Conservation (phyloP, 2,888 invertebrate species). For the Agriopis aurantiaria region DNA sequence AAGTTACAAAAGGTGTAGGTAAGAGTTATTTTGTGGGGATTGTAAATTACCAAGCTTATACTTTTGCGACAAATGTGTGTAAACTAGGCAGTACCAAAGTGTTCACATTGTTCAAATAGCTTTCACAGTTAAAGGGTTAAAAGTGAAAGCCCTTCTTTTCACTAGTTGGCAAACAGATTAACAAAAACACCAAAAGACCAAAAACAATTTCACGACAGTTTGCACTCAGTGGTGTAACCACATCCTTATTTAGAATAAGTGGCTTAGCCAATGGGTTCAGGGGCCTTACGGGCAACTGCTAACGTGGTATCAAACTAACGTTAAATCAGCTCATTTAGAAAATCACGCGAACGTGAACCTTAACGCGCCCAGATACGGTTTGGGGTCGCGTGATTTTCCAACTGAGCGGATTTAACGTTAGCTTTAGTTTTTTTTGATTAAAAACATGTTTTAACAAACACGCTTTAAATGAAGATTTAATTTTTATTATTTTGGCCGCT, state of each 20-base stretch:
- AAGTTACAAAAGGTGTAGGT: slow-evolving; percentile 28
- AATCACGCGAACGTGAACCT: too few species aligned
- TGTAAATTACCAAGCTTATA: slow-evolving; percentile 56
- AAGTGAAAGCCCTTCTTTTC: slow-evolving; percentile 51
- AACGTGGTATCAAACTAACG: too few species aligned
- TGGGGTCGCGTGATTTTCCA: too few species aligned
- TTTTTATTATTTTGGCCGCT: too few species aligned
- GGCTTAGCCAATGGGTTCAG: not conserved
- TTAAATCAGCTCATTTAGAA: too few species aligned
- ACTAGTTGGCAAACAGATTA: slow-evolving; percentile 35
- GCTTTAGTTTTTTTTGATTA: too few species aligned
- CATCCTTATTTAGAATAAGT: slow-evolving; percentile 44
- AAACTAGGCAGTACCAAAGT: slow-evolving; percentile 35
- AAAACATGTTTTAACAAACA: too few species aligned
- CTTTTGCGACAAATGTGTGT: slow-evolving; percentile 35
- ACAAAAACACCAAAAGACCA: too few species aligned
- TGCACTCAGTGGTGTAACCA: slow-evolving; percentile 50
- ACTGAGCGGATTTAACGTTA: too few species aligned
- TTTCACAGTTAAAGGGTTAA: slow-evolving; percentile 57
- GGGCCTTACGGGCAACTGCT: too few species aligned
- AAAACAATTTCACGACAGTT: slow-evolving; percentile 58
- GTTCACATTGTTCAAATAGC: slow-evolving; percentile 48
- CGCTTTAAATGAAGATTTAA: too few species aligned
- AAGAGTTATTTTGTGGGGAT: slow-evolving; percentile 56
- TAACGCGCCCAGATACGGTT: too few species aligned